phyloP scores from a whole-genome alignment of 2,797 vertebrate genomes.

The Melanotaenia boesemani region DNA sequence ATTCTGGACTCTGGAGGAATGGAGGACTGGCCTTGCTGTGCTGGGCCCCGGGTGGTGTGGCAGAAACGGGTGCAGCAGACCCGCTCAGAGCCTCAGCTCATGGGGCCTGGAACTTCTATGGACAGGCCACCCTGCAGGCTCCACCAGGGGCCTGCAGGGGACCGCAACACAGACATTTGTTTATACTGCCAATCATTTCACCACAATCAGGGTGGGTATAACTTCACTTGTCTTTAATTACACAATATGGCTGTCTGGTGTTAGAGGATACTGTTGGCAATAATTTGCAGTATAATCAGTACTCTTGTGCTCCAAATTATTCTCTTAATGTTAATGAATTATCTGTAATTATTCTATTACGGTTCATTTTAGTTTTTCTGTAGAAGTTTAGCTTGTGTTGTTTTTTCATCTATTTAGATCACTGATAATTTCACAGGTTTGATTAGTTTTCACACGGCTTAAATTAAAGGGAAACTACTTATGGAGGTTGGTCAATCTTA shows the following conservation, averaged over 20 bases:
- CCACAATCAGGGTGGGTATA: conserved; percentile 89
- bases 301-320: not conserved
- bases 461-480: too few species aligned
- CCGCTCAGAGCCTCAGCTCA: conserved; percentile 82
- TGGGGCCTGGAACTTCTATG: conserved; percentile 76
- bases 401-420: too few species aligned
- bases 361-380: too few species aligned
- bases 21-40: conserved; percentile 80
- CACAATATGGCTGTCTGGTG: not conserved
- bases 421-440: too few species aligned
- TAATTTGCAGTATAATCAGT: not conserved
- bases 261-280: not conserved
- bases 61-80: conserved; percentile 86
- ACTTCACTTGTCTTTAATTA: not conserved
- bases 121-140: conserved; percentile 73
- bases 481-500: too few species aligned
- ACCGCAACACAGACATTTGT: conserved; percentile 79
- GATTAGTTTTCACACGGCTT: too few species aligned
- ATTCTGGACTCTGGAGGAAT: conserved; percentile 84
- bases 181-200: conserved; percentile 87
- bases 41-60: conserved; percentile 86
- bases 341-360: too few species aligned
- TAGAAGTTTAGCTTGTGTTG: not conserved
- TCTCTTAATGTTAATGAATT: not conserved
- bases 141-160: conserved; percentile 72